Evolutionary conservation across 2,888 invertebrate genomes (phyloP).

Genomic region (Cylloceria caligata): DNA sequence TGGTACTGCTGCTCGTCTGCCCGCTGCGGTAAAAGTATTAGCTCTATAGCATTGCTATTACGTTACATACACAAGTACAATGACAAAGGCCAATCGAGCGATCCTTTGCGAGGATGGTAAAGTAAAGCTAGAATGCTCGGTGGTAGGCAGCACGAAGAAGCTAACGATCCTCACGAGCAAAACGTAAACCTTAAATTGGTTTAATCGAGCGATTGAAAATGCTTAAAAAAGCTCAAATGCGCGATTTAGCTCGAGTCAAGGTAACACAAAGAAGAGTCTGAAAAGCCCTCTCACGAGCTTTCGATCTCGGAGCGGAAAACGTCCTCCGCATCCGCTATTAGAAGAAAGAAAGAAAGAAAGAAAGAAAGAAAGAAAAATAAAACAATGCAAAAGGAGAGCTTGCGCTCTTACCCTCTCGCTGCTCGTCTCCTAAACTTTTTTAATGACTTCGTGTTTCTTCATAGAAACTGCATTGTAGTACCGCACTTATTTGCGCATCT

Average conservation of each 20-base stretch:
- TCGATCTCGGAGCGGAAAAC: constrained; percentile 25
- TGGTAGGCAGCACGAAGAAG: not conserved
- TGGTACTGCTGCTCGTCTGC: constrained; percentile 5
- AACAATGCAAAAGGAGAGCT: too few relatives aligned
- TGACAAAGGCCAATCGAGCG: not conserved
- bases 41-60: constrained; percentile 5
- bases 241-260: not conserved
- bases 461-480: constrained; percentile 33
- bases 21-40: not conserved
- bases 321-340: constrained; percentile 35
- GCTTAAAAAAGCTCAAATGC: constrained; percentile 18
- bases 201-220: constrained; percentile 43
- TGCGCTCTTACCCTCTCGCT: not conserved
- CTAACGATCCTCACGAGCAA: constrained; percentile 11
- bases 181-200: constrained; percentile 6
- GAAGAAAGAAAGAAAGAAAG: constrained; percentile 19
- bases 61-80: not conserved
- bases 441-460: constrained; percentile 43
- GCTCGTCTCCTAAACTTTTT: constrained; percentile 43
- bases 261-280: constrained; percentile 27
- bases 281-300: constrained; percentile 27
- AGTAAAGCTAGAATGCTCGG: not conserved
- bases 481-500: constrained; percentile 1
- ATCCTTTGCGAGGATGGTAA: not conserved
- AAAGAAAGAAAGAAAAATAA: not conserved